Evolutionary conservation across 2,888 invertebrate species (phyloP).

Genomic region (Lasiommata megera): DNA sequence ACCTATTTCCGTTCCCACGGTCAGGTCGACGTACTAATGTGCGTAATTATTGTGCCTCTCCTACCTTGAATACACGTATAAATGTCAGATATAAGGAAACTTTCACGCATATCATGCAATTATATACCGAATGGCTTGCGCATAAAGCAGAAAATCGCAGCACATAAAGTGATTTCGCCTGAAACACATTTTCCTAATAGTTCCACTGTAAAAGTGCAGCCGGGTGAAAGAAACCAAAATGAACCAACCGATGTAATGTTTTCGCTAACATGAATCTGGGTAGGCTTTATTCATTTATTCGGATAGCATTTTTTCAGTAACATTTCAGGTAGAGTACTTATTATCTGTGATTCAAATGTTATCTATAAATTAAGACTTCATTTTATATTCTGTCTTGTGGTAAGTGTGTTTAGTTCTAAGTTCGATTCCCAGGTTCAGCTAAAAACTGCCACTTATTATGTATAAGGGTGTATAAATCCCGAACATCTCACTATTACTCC

Average conservation of each 20-base stretch:
- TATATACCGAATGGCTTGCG: slow-evolving; percentile 4
- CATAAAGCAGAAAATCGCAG: slow-evolving; percentile 11
- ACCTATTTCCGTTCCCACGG: slow-evolving; percentile 45
- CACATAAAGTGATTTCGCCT: slow-evolving; percentile 7
- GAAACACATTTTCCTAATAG: slow-evolving; percentile 27
- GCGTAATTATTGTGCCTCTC: slow-evolving; percentile 29
- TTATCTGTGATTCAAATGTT: not conserved
- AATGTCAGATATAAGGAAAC: slow-evolving; percentile 14
- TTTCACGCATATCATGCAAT: not conserved
- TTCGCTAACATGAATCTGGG: slow-evolving; percentile 24
- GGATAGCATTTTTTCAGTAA: slow-evolving; percentile 5
- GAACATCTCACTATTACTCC: too few species aligned
- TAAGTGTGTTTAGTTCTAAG: too few species aligned
- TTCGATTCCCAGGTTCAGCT: too few species aligned
- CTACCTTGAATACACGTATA: slow-evolving; percentile 26
- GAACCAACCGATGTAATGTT: slow-evolving; percentile 25
- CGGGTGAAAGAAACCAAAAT: slow-evolving; percentile 23
- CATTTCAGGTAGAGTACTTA: slow-evolving; percentile 1
- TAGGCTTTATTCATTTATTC: slow-evolving; percentile 13
- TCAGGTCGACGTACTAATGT: slow-evolving; percentile 27
- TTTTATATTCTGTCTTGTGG: not conserved
- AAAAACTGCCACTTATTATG: too few species aligned
- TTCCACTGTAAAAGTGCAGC: slow-evolving; percentile 26
- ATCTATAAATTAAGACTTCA: not conserved
- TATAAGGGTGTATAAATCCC: too few species aligned